Conservation (phyloP, 2,888 invertebrate genomes). For the Epirrhoe alternata region DNA sequence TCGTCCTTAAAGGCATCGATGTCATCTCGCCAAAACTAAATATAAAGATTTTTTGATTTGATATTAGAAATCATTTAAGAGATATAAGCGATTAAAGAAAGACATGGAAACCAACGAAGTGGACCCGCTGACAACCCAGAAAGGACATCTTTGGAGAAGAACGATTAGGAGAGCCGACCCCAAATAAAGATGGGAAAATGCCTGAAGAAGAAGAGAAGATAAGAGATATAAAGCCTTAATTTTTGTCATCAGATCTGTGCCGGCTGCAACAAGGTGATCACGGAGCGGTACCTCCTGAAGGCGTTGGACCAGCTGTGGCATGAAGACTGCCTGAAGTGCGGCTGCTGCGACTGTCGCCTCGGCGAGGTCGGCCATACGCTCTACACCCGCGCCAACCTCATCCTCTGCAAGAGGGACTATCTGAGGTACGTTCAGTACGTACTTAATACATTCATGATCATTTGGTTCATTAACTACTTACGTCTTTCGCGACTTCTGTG, state of each 20-base stretch:
- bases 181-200: too few species aligned
- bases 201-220: too few species aligned
- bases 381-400: slow-evolving; percentile 97
- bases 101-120: too few species aligned
- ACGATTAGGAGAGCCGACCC: too few species aligned
- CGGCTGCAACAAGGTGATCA: slow-evolving; percentile 97
- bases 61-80: too few species aligned
- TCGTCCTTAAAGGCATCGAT: too few species aligned
- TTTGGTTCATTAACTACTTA: not conserved
- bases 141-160: too few species aligned
- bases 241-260: slow-evolving; percentile 90
- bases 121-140: too few species aligned
- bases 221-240: not conserved
- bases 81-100: too few species aligned
- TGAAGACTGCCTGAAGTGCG: slow-evolving; percentile 98
- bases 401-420: slow-evolving; percentile 98
- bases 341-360: slow-evolving; percentile 98
- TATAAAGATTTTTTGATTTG: too few species aligned
- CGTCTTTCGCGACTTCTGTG: too few species aligned
- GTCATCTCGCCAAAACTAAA: too few species aligned
- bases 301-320: slow-evolving; percentile 98
- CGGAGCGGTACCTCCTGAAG: slow-evolving; percentile 95
- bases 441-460: not conserved
- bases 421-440: slow-evolving; percentile 87
- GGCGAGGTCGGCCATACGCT: slow-evolving; percentile 98